Percentiles rank a stretch among this genome's conserved stretches.
Evolutionary conservation across 2,797 vertebrate genomes (phyloP).

Genomic region (Scomberomorus guttatus): DNA sequence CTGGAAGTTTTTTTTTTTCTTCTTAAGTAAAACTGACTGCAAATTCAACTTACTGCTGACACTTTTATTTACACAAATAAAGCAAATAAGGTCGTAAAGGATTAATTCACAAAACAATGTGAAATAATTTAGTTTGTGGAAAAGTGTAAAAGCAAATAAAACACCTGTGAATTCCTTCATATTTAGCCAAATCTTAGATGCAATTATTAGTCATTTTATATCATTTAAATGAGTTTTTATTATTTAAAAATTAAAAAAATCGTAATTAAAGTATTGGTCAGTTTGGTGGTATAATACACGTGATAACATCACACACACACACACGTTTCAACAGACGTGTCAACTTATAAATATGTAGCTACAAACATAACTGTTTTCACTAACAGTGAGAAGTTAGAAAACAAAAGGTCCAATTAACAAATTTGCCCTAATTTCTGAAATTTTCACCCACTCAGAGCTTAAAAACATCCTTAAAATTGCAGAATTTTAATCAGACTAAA

Average conservation of each 20-base stretch:
- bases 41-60: constrained; percentile 12
- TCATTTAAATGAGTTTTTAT: not conserved
- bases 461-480: not conserved
- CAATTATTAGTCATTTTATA: not conserved
- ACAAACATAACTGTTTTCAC: too few relatives aligned
- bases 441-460: not conserved
- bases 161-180: constrained; percentile 13
- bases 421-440: not conserved
- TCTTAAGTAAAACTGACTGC: constrained; percentile 26
- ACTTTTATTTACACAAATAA: constrained; percentile 32
- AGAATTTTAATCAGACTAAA: not conserved
- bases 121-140: not conserved
- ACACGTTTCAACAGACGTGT: not conserved
- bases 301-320: not conserved
- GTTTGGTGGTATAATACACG: not conserved
- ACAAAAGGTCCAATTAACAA: not conserved
- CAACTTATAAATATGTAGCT: too few relatives aligned
- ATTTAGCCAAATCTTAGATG: not conserved
- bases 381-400: not conserved
- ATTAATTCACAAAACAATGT: not conserved
- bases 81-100: not conserved
- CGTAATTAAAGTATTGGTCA: not conserved
- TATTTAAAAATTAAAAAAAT: too few relatives aligned
- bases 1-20: constrained; percentile 65
- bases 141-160: constrained; percentile 3